Evolutionary conservation across 2,797 vertebrate species (phyloP).

Genomic region (Momotus momota): DNA sequence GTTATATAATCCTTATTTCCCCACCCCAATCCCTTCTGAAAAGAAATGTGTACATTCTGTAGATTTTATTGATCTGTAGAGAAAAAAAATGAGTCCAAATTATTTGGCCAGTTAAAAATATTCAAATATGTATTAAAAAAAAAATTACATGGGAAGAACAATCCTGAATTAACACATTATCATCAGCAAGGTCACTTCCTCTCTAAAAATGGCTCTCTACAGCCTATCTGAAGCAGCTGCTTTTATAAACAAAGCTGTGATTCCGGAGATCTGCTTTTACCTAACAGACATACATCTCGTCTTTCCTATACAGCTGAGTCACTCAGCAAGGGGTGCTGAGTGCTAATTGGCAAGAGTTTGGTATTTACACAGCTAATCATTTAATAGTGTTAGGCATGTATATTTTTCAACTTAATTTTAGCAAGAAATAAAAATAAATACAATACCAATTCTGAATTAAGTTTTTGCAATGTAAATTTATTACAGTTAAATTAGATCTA

Average conservation of each 20-base stretch:
- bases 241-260: conserved; percentile 32
- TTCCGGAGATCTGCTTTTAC: conserved; percentile 8
- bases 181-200: background rate
- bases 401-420: conserved; percentile 48
- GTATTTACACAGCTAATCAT: conserved; percentile 20
- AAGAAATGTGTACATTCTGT: background rate
- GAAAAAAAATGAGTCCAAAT: background rate
- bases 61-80: background rate
- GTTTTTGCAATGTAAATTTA: background rate
- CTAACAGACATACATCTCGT: background rate
- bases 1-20: background rate
- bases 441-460: background rate
- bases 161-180: background rate
- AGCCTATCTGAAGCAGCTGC: background rate
- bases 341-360: conserved; percentile 8
- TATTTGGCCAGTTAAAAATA: background rate
- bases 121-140: background rate
- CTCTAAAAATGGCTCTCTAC: background rate
- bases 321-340: conserved; percentile 1
- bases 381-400: background rate
- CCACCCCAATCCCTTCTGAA: background rate
- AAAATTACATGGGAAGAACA: background rate
- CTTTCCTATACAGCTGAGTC: background rate
- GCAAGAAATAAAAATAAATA: conserved; percentile 22
- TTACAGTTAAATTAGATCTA: background rate